A percentile compares a stretch with the other conserved stretches of the same genome.
These are phyloP conservation scores for Ctenicera cuprea DNA, from an alignment of 2,888 invertebrate genomes.

Conservation along the genomic window DNA sequence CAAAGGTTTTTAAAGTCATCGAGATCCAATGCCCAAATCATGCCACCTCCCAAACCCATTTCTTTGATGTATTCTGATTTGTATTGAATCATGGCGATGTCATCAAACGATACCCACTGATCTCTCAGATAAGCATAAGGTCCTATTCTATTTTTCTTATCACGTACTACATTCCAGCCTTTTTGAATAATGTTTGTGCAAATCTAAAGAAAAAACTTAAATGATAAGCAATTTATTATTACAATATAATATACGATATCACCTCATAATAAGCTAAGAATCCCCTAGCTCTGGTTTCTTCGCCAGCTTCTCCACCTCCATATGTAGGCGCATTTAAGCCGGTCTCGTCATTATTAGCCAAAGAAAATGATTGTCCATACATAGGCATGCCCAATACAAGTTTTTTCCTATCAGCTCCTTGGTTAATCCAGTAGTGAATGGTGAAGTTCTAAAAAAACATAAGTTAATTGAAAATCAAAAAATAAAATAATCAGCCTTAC, in stretches of 20 bases:
- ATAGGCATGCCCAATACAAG: constrained; percentile 91
- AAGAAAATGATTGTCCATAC: constrained; percentile 92
- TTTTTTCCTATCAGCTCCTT: constrained; percentile 87
- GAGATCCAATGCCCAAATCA: constrained; percentile 93
- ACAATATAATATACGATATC: no score
- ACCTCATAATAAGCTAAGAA: constrained; percentile 93
- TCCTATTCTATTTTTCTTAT: constrained; percentile 88
- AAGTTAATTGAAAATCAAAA: neutral
- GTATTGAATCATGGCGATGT: constrained; percentile 86
- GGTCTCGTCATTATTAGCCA: constrained; percentile 79
- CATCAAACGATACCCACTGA: constrained; percentile 97
- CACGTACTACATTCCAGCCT: constrained; percentile 85
- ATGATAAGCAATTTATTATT: no score
- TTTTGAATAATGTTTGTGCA: constrained; percentile 85
- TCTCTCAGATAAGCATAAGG: constrained; percentile 89
- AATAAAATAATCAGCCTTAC: constrained; percentile 70
- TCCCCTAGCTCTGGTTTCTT: constrained; percentile 90
- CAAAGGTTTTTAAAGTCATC: constrained; percentile 91
- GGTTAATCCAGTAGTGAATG: constrained; percentile 89
- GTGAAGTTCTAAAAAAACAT: constrained; percentile 83
- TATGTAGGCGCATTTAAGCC: constrained; percentile 87
- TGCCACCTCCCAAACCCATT: constrained; percentile 88
- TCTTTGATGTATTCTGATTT: constrained; percentile 89
- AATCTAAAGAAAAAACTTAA: constrained; percentile 79
- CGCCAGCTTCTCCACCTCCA: constrained; percentile 93